A percentile compares a stretch with the other conserved stretches of the same genome.
phyloP scores from a whole-genome alignment of 2,113 vertebrate genomes.

The Misgurnus anguillicaudatus region DNA sequence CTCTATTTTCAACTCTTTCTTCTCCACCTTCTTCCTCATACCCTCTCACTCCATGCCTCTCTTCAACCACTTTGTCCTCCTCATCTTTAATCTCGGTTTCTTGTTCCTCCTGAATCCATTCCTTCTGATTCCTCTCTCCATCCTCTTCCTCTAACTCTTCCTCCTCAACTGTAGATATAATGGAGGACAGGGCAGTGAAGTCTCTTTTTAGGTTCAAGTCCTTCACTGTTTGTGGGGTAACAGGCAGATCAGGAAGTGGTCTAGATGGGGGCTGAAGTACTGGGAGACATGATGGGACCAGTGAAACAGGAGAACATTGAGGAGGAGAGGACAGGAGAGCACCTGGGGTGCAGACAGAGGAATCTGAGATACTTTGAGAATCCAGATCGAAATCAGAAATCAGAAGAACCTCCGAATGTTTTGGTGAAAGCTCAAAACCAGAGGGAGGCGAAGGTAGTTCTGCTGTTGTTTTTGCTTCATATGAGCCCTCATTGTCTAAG shows the following conservation, averaged over 20 bases:
- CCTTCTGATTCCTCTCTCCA: not conserved
- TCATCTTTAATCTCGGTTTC: not conserved
- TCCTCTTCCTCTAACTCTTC: slow-evolving; percentile 20
- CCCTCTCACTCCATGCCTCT: not conserved
- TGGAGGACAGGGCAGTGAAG: slow-evolving; percentile 21
- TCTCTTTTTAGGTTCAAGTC: slow-evolving; percentile 25
- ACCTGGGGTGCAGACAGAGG: too few species aligned
- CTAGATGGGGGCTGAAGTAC: slow-evolving; percentile 28
- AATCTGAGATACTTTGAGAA: not conserved
- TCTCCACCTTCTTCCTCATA: not conserved
- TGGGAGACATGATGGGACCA: not conserved
- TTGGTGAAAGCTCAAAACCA: not conserved
- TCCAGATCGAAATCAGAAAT: not conserved
- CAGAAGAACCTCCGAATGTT: not conserved
- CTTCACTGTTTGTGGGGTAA: not conserved
- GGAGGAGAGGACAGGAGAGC: not conserved
- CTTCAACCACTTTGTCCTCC: not conserved
- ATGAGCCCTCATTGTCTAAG: not conserved
- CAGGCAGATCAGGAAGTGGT: not conserved
- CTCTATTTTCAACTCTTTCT: not conserved
- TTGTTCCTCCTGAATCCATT: not conserved
- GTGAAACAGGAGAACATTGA: not conserved
- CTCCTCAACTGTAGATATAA: slow-evolving; percentile 32
- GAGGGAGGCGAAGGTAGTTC: not conserved
- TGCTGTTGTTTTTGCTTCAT: not conserved